These are phyloP conservation scores for Stratiomys singularior DNA, from an alignment of 2,888 invertebrate species.

Conservation along the genomic window DNA sequence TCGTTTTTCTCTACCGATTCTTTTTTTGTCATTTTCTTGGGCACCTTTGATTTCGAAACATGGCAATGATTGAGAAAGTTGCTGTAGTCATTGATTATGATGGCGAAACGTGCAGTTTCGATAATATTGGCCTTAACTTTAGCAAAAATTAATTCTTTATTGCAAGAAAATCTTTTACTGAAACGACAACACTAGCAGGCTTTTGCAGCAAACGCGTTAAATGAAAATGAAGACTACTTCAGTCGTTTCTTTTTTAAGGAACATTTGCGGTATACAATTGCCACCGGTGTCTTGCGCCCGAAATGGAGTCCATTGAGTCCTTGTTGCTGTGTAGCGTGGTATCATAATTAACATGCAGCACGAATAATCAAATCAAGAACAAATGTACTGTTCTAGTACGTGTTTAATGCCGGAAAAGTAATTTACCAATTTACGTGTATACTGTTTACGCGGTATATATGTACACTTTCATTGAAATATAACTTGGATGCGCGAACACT, in stretches of 20 bases:
- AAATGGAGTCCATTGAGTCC: not conserved
- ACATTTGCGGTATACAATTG: constrained; percentile 17
- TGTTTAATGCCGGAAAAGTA: constrained; percentile 50
- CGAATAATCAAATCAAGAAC: constrained; percentile 52
- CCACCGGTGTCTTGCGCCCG: constrained; percentile 18
- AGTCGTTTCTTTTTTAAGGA: constrained; percentile 2
- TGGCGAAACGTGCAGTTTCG: too few species aligned
- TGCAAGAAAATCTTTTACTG: too few species aligned
- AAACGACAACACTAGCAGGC: not conserved
- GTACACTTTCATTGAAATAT: not conserved
- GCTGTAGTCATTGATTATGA: too few species aligned
- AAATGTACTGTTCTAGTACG: constrained; percentile 52
- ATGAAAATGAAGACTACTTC: not conserved
- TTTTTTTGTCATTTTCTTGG: too few species aligned
- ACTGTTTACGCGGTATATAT: not conserved
- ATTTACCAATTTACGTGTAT: constrained; percentile 43
- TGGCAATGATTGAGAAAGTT: too few species aligned
- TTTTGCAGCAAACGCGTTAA: not conserved
- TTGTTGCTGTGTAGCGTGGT: constrained; percentile 28
- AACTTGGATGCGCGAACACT: not conserved
- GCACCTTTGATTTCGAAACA: too few species aligned
- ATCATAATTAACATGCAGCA: constrained; percentile 52
- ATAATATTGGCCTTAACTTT: too few species aligned
- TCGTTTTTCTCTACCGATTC: too few species aligned
- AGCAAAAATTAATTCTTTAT: too few species aligned